phyloP scores from a whole-genome alignment of 2,113 vertebrate species.

The Erinaceus europaeus region DNA sequence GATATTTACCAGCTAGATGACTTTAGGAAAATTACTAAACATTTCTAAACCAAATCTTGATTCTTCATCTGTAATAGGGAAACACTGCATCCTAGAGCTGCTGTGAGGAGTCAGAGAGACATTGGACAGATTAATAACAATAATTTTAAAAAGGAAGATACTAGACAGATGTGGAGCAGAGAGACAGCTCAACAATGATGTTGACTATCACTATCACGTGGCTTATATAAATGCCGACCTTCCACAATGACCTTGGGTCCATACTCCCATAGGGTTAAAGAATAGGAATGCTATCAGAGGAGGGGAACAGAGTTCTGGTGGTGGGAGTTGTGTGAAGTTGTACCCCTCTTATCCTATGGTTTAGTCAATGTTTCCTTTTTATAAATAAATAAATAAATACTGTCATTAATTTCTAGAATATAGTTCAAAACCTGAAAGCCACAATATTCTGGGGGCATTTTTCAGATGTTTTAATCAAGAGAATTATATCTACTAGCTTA shows the following conservation, averaged over 20 bases:
- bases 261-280: no score
- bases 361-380: no score
- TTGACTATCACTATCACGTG: not conserved
- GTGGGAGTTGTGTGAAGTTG: no score
- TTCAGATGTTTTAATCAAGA: slow-evolving; percentile 5
- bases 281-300: no score
- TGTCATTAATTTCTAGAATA: slow-evolving; percentile 30
- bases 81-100: not conserved
- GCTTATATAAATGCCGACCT: slow-evolving; percentile 18
- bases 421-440: not conserved
- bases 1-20: slow-evolving; percentile 8
- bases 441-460: not conserved
- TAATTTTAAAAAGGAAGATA: no score
- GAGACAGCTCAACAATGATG: not conserved
- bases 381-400: no score
- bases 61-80: not conserved
- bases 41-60: not conserved
- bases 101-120: not conserved
- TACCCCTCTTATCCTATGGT: no score
- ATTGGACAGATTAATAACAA: no score
- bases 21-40: not conserved
- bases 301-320: no score
- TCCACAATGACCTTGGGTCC: no score
- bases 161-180: not conserved
- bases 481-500: slow-evolving; percentile 24